Conservation (phyloP, 2,797 vertebrate genomes). For the Harpagifer antarcticus region DNA sequence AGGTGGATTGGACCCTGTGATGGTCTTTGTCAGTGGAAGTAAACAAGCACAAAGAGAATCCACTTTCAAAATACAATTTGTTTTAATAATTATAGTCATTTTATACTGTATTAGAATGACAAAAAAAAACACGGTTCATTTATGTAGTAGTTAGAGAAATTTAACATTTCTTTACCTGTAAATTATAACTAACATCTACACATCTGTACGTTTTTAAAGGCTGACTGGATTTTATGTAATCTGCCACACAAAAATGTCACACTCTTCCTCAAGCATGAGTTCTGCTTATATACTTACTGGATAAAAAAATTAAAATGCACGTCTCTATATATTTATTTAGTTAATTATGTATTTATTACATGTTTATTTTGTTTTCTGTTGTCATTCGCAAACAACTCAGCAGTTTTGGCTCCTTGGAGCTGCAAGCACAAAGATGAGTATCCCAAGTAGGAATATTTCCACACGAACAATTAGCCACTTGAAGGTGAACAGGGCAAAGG, state of each 20-base stretch:
- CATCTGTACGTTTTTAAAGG: slow-evolving; percentile 63
- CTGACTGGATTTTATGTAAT: slow-evolving; percentile 60
- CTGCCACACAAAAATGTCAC: slow-evolving; percentile 38
- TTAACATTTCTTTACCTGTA: slow-evolving; percentile 72
- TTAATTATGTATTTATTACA: slow-evolving; percentile 83
- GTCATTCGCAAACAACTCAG: slow-evolving; percentile 45
- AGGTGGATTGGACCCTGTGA: slow-evolving; percentile 12
- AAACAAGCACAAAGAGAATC: slow-evolving; percentile 80
- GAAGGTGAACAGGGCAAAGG: slow-evolving; percentile 49
- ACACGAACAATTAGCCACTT: slow-evolving; percentile 35
- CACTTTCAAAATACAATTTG: slow-evolving; percentile 66
- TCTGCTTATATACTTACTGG: slow-evolving; percentile 51
- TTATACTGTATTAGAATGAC: slow-evolving; percentile 66
- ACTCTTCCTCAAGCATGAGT: slow-evolving; percentile 65
- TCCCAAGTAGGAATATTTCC: slow-evolving; percentile 33
- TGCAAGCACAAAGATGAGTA: slow-evolving; percentile 58
- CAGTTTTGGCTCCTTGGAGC: slow-evolving; percentile 50
- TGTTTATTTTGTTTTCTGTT: slow-evolving; percentile 63
- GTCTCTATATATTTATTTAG: slow-evolving; percentile 76
- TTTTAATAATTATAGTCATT: slow-evolving; percentile 73
- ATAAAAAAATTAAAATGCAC: slow-evolving; percentile 63
- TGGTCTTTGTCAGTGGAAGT: slow-evolving; percentile 52
- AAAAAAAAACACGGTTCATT: slow-evolving; percentile 64
- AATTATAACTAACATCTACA: slow-evolving; percentile 76
- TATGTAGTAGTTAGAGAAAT: slow-evolving; percentile 66